A percentile compares a stretch with the other conserved stretches of the same genome.
These are phyloP conservation scores for Steatocranus sp. DNA, from an alignment of 2,797 vertebrate genomes.

Conservation along the genomic window DNA sequence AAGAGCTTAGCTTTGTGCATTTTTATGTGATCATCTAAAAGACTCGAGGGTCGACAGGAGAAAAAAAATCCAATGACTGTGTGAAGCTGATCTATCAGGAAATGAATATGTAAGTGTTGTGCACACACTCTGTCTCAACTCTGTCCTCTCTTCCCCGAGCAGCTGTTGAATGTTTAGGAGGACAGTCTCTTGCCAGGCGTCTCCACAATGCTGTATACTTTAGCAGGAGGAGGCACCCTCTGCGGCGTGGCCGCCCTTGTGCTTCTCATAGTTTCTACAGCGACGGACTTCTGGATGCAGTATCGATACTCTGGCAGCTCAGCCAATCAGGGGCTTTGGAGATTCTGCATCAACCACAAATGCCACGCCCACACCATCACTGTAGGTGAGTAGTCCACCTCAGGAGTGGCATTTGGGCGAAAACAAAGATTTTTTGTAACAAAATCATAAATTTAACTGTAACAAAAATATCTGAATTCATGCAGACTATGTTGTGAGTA, in stretches of 20 bases:
- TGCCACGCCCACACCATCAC: slow-evolving; percentile 80
- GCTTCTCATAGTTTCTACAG: slow-evolving; percentile 82
- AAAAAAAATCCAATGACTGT: not conserved
- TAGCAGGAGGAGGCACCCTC: slow-evolving; percentile 79
- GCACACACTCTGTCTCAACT: not conserved
- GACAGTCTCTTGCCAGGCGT: slow-evolving; percentile 36
- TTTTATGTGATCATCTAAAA: not conserved
- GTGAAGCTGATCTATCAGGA: not conserved
- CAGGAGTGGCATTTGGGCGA: not conserved
- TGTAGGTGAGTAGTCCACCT: slow-evolving; percentile 72
- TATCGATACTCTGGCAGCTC: slow-evolving; percentile 77
- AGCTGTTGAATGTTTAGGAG: slow-evolving; percentile 53
- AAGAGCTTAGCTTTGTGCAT: not conserved
- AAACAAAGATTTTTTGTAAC: not conserved
- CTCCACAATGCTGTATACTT: slow-evolving; percentile 74
- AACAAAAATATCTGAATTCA: not conserved
- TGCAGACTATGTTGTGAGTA: not conserved
- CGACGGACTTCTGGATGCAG: slow-evolving; percentile 85
- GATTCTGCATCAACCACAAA: slow-evolving; percentile 81
- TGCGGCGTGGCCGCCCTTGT: slow-evolving; percentile 78
- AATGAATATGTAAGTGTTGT: fast-evolving
- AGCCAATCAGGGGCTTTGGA: slow-evolving; percentile 84
- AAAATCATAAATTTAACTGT: not conserved
- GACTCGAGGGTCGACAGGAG: fast-evolving
- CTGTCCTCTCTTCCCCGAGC: not conserved